Evolutionary conservation across 1,140 invertebrate genomes (phyloP), one percentile per base, ranked within the genome.

Genomic region (Ctenoplectra terminalis): DNA sequence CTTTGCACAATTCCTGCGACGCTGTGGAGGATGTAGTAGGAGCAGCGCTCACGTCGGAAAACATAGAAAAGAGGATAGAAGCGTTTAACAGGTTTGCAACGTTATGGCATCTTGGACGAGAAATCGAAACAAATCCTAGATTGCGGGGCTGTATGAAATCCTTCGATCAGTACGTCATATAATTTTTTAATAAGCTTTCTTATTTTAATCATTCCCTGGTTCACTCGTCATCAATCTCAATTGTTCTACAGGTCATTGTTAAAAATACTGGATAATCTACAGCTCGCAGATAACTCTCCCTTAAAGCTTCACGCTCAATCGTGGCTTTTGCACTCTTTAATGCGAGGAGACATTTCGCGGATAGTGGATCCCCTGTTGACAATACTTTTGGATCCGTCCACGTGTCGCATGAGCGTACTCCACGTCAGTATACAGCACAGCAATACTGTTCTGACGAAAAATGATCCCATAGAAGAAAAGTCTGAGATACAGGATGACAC

Each of bases 341-440:
- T 98, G 58, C 95, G 97, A 5, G 96, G 96, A 7, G 97, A 98
- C 88, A 95, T 98, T 73, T 95, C 95, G 9, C 94, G 97, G 1
- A 94, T 99, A 37, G 94, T 99, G 9, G 97, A 97, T 87, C 97
- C 98, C 1, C 92, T 98, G 11, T 94, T 98, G 54, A 94, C 95
- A 54, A 97, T 98, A 91, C 92, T 99, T 3, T 93, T 99, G 1
- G 96, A 97, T 85, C 96, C 97, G 17, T 96, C 96, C 61, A 98
- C 98, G 0, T 96, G 97, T 73, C 95, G 98, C 40, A 96, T 99
- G 81, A 97, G 97, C 64, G 96, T 99, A 5, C 95, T 97, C 15
- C 97, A 98, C 90, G 96, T 98, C 1, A 97, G 96, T 90, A 96
- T 98, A 69, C 94, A 97, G 56, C 95, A 96, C 79, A 95, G 95